Evolutionary conservation across 30 jellyfish, hydroid and myxozoan genomes (phyloP), one percentile per base, ranked within the genome.

Genomic region (Aurelia aurita): DNA sequence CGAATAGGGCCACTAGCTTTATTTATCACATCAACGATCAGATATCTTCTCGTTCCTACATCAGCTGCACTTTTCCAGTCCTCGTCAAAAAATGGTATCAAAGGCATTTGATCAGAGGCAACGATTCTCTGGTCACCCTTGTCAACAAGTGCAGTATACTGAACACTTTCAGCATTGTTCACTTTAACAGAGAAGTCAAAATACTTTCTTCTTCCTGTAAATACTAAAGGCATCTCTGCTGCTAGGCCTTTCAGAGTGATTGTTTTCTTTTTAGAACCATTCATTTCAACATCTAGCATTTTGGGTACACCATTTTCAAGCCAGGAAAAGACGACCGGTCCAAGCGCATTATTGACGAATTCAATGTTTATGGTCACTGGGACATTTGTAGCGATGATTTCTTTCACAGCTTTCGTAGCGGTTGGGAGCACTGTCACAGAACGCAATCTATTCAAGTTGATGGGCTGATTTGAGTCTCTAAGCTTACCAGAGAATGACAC

Each of bases 281-380:
- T 59, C 47, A 1, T 44, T 2, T 31, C 22, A 18, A 77, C 29
- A 11, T 77, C 26, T 22, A 77, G 79, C 28, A 63, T 72, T 72
- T 39, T 59, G 1, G 88, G 79, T 19, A 9, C 63, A 13, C 71
- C 79, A 27, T 77, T 35, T 7, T 51, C 44, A 31, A 59, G 22
- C 88, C 88, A 77, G 9, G 63, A 35, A 20, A 77, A 60, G 13
- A 77, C 78, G 3, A 77, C 71, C 3, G 88, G 88, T 14, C 79
- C 78, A 2, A 20, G 20, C 3, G 71, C 88, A 4, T 77, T 60
- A 67, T 77, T 77, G 12, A 77, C 65, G 3, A 77, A 25, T 5
- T 35, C 34, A 26, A 77, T 18, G 39, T 58, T 49, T 2, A 77
- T 43, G 11, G 55, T 58, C 32, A 58, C 63, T 2, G 88, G 88